Conservation (phyloP, 2,888 invertebrate species). For the Macrosiphum euphorbiae region DNA sequence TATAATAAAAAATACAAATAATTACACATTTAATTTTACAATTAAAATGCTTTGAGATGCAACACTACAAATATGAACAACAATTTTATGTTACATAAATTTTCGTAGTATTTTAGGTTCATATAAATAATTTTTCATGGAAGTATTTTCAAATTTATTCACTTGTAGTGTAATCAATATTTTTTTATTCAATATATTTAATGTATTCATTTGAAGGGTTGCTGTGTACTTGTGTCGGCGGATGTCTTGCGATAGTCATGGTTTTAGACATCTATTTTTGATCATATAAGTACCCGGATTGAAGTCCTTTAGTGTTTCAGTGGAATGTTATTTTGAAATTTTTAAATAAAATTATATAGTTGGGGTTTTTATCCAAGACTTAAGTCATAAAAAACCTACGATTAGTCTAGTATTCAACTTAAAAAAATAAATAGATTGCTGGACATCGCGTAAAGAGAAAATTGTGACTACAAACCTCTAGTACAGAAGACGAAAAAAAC, state of each 20-base stretch:
- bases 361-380: not conserved
- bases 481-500: not conserved
- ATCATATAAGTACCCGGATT: not conserved
- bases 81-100: not conserved
- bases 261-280: not conserved
- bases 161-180: too few relatives aligned
- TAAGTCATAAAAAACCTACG: not conserved
- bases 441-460: not conserved
- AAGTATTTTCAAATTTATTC: not conserved
- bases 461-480: not conserved
- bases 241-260: not conserved
- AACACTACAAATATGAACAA: not conserved
- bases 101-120: not conserved
- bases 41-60: not conserved
- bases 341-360: not conserved
- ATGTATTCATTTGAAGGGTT: not conserved
- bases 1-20: not conserved
- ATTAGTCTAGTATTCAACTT: not conserved
- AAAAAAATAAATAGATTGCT: not conserved
- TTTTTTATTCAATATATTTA: too few relatives aligned
- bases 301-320: not conserved
- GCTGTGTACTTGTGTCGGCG: not conserved
- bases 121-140: not conserved
- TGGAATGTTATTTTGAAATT: not conserved
- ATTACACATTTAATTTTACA: not conserved